phyloP scores from a whole-genome alignment of 2,888 invertebrate species.

The Rhingia campestris region DNA sequence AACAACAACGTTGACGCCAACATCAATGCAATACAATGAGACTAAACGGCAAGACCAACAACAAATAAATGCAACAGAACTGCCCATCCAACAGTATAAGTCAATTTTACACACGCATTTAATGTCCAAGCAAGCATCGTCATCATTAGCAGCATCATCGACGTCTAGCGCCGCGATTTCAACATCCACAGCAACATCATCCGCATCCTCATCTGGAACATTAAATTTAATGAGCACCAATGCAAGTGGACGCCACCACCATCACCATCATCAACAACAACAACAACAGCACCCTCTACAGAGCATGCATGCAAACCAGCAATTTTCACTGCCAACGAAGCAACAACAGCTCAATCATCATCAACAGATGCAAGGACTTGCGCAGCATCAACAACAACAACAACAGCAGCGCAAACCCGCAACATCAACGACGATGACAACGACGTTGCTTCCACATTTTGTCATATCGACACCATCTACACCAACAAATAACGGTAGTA shows the following conservation, averaged over 20 bases:
- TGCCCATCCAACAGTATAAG: conserved; percentile 77
- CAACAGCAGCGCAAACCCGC: conserved; percentile 45
- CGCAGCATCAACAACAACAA: conserved; percentile 48
- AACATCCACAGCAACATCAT: conserved; percentile 73
- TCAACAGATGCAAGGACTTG: conserved; percentile 46
- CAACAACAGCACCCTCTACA: conserved; percentile 75
- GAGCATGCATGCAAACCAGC: conserved; percentile 74
- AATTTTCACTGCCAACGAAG: conserved; percentile 75
- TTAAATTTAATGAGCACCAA: conserved; percentile 48
- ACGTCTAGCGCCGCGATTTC: conserved; percentile 70
- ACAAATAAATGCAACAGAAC: conserved; percentile 62
- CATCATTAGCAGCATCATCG: conserved; percentile 72
- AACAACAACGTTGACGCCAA: conserved; percentile 62
- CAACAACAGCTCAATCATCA: conserved; percentile 62
- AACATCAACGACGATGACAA: conserved; percentile 58
- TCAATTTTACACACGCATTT: conserved; percentile 82
- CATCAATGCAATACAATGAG: conserved; percentile 65
- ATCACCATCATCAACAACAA: conserved; percentile 75
- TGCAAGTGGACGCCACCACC: conserved; percentile 74
- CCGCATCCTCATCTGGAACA: conserved; percentile 76
- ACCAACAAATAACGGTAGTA: conserved; percentile 70
- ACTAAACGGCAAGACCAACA: conserved; percentile 71
- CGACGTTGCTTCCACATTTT: conserved; percentile 74
- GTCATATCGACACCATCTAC: conserved; percentile 75
- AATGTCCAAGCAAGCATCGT: conserved; percentile 80